These are phyloP conservation scores for Diadumene lineata DNA, from an alignment of 92 coral and sea anemone genomes.

Conservation along the genomic window DNA sequence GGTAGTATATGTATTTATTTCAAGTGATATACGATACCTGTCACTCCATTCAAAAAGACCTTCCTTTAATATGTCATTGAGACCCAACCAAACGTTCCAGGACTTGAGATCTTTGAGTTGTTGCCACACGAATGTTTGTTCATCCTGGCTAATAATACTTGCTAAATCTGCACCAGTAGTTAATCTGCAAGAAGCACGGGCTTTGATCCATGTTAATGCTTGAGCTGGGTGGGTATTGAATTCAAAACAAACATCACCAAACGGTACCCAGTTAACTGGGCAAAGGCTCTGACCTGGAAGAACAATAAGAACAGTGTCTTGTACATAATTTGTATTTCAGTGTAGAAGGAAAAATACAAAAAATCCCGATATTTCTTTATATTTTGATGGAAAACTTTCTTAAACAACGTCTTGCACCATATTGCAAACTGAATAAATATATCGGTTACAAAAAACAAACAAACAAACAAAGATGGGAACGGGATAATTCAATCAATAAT, in stretches of 20 bases:
- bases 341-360: too few relatives aligned
- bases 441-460: too few relatives aligned
- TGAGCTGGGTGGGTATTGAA: conserved; percentile 77
- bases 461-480: too few relatives aligned
- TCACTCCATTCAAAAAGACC: conserved; percentile 82
- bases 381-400: too few relatives aligned
- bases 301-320: neutral
- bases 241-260: conserved; percentile 83
- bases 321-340: too few relatives aligned
- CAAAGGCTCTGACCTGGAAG: conserved; percentile 77
- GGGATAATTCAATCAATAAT: too few relatives aligned
- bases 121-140: conserved; percentile 59
- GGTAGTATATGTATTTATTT: conserved; percentile 58
- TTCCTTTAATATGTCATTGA: conserved; percentile 69
- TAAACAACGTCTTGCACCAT: too few relatives aligned
- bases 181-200: conserved; percentile 65
- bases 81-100: conserved; percentile 80
- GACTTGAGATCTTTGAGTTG: conserved; percentile 51
- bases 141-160: conserved; percentile 62
- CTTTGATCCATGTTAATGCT: conserved; percentile 60
- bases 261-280: conserved; percentile 80
- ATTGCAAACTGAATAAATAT: too few relatives aligned
- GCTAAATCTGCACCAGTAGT: conserved; percentile 62
- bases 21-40: conserved; percentile 26
- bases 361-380: too few relatives aligned